Base-by-base conservation (phyloP, 2,113 vertebrate species). In the Montifringilla adamsi region DNA sequence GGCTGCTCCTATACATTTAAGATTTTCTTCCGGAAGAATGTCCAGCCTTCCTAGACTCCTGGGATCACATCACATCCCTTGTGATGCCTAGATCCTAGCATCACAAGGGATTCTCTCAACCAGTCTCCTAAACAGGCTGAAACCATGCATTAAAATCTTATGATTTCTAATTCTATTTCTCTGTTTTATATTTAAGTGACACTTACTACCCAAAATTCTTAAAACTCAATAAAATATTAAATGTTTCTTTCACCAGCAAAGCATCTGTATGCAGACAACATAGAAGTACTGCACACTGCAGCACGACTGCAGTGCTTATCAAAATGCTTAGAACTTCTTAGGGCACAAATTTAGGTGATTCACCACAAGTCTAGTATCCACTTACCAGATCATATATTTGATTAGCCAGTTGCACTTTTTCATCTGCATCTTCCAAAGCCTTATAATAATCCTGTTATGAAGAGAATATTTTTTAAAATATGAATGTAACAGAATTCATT, bases 311-410 rank as follows among this genome's bases (percentile, higher is more conserved):
- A 75, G 31, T 17, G 8, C 20, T 87, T 56, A 78, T 9, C 23
- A 89, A 79, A 91, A 67, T 5, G 7, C 47, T 77, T 33, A 77
- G 13, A 91, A 87, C 8, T 49, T 27, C 21, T 31, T 15, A 33
- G 19, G 24, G 23, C 13, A 81, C 33, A 83, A 56, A 73, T 74
- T 47, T 11, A 59, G 23, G 39, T 39, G 93, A 84, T 70, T 84
- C 6, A 68, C 15, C 23, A 49, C n/a, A 84, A 52, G 14, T 16
- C 23, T 28, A 62, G 43, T 50, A 49, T 64, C 68, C 83, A 98
- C 99, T 99, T 98, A 99, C 99, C 98, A 99, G 98, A 89, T 99
- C 99, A 97, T 99, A 99, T 87, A 99, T 99, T 98, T 99, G 99
- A 98, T 99, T 99, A 97, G 99, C 99, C 98, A 99, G 97, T 43